Evolutionary conservation across 1,140 invertebrate species (phyloP), one percentile per base, ranked within the genome.

Genomic region (Anagrus nilaparvatae): DNA sequence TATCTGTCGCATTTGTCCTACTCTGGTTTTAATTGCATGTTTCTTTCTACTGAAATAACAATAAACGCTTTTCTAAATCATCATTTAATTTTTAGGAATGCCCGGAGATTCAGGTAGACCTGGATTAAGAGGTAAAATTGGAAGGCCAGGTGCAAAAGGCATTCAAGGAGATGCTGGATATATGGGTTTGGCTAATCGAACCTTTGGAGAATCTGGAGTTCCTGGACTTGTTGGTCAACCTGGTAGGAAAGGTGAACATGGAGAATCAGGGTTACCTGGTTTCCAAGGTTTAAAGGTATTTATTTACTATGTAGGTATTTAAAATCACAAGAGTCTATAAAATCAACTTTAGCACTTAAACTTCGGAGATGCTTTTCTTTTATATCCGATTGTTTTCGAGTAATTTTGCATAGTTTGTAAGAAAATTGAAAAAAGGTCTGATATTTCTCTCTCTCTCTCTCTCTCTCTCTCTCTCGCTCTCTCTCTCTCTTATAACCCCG

Each of bases 161-260:
- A 48, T 63, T 13, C 56, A 59, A 42, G 84, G 85, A 35, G 74
- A 77, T 27, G 73, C 73, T 46, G 79, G 76, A 10, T 52, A 70
- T 25, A 72, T 67, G 10, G 70, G 62, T 27, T 74, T 71, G 49
- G 75, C 70, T 23, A 38, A 45, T n/a, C 69, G 62, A 2, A 73
- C 73, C 3, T 70, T 70, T 53, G 74, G 84, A 40, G 74, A 79
- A 21, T 67, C 67, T 36, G 83, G 82, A 46, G 60, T 71, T 31
- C 50, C 57, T 17, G 78, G 78, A 13, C 61, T 74, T 24, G 55
- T 69, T 40, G 78, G 78, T 14, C 51, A 71, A 21, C 48, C 50
- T 27, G 72, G 59, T 18, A 50, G 52, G 14, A 71, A 71, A 51
- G 80, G 80, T 35, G 61, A 66, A 44, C 10, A 23, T 18, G 76